Evolutionary conservation across 2,113 vertebrate species (phyloP).

Genomic region (Gopherus evgoodei): DNA sequence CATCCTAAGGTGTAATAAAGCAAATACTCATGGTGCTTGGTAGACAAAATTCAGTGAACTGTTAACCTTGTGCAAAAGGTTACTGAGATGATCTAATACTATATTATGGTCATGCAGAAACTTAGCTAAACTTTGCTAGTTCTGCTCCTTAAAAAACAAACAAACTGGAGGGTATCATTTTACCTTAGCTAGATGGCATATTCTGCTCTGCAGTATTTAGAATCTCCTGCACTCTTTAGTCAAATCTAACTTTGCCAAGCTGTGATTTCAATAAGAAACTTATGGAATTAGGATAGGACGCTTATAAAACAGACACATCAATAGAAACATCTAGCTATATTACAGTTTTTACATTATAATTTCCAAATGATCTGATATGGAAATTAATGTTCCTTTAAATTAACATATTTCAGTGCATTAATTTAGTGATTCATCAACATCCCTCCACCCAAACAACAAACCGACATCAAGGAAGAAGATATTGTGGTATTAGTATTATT

Average conservation of each 20-base stretch:
- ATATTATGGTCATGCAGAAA: neutral
- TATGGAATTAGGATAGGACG: neutral
- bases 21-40: neutral
- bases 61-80: conserved; percentile 40
- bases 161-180: neutral
- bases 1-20: conserved; percentile 52
- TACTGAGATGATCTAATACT: conserved; percentile 45
- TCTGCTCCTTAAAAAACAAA: neutral
- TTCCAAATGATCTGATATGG: neutral
- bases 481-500: neutral
- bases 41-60: conserved; percentile 55
- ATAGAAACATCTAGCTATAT: neutral
- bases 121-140: conserved; percentile 40
- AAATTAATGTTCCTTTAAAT: conserved; percentile 38
- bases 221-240: neutral
- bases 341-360: neutral
- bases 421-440: neutral
- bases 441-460: neutral
- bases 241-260: neutral
- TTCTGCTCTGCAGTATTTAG: neutral
- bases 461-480: neutral
- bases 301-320: neutral
- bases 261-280: neutral
- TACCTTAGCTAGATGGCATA: neutral
- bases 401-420: neutral